phyloP scores from a whole-genome alignment of 1,140 invertebrate species.

The Drosophila asahinai region DNA sequence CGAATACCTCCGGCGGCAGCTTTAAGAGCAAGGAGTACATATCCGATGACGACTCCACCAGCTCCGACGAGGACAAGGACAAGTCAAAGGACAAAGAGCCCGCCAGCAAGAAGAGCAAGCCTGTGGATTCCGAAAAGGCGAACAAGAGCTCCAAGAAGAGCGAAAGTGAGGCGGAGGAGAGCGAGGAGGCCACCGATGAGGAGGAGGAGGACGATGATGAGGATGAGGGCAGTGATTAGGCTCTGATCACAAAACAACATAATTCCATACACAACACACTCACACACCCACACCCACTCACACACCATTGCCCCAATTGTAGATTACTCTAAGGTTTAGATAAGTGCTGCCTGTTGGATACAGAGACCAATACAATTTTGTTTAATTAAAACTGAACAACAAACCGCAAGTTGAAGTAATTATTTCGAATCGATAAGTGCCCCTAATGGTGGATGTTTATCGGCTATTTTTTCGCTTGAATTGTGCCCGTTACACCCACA shows the following conservation, averaged over 20 bases:
- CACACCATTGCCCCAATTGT: constrained; percentile 20
- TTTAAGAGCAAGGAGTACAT: constrained; percentile 98
- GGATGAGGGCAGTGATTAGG: constrained; percentile 77
- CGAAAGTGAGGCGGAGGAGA: constrained; percentile 63
- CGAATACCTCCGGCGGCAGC: constrained; percentile 86
- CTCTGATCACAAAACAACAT: constrained; percentile 15
- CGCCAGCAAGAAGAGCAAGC: constrained; percentile 61
- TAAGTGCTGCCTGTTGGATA: constrained; percentile 42
- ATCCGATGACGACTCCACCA: constrained; percentile 88
- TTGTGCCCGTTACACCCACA: constrained; percentile 1
- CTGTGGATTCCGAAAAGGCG: constrained; percentile 37
- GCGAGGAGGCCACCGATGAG: constrained; percentile 57
- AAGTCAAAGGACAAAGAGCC: constrained; percentile 66
- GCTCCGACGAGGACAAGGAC: constrained; percentile 68
- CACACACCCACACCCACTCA: not conserved
- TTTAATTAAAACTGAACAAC: constrained; percentile 40
- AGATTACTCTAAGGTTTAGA: constrained; percentile 38
- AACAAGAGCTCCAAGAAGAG: constrained; percentile 52
- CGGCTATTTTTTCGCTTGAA: constrained; percentile 21
- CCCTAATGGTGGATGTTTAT: constrained; percentile 35
- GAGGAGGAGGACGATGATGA: constrained; percentile 58
- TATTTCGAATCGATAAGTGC: constrained; percentile 33
- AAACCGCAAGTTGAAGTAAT: constrained; percentile 17
- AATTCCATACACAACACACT: constrained; percentile 42
- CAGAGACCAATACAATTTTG: constrained; percentile 40